Evolutionary conservation across 1,140 invertebrate genomes (phyloP), one percentile per base, ranked within the genome.

Genomic region (Radopholus similis): DNA sequence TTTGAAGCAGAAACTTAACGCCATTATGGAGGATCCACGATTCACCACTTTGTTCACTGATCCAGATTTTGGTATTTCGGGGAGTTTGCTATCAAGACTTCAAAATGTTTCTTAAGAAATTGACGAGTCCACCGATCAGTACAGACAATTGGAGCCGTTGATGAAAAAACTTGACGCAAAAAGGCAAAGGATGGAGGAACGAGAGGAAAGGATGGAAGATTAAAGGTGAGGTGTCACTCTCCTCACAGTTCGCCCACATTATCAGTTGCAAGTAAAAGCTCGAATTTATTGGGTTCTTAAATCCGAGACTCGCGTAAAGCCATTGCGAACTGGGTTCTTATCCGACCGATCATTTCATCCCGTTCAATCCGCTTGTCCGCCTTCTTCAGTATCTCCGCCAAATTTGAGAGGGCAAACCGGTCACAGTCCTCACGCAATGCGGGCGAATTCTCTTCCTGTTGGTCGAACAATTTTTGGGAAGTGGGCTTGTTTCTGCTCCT

Each of bases 21-120:
- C 87, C 82, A 82, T 95, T 15, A 82, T 97, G 28, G 86, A 89
- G 75, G 95, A 97, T 84, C 86, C 89, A 67, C 87, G 95, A 76
- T 97, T 97, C 84, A 90, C 91, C 54, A 88, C 86, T 15, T 83
- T 97, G 70, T 97, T 98, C 83, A 87, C 87, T 72, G 93, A 97
- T 87, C 89, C 91, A 35, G 91, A 96, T 77, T 97, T 94, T n/a
- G n/a, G n/a, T n/a, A n/a, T n/a, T n/a, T n/a, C n/a, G n/a, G n/a
- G n/a, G n/a, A n/a, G n/a, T n/a, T n/a, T n/a, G n/a, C n/a, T n/a
- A n/a, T n/a, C n/a, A n/a, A n/a, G n/a, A n/a, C n/a, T n/a, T n/a
- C n/a, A n/a, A n/a, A n/a, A n/a, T n/a, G n/a, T n/a, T n/a, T n/a
- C n/a, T n/a, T n/a, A n/a, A 83, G 88, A 95, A 85, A 89, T 97